phyloP scores from a whole-genome alignment of 2,797 vertebrate genomes.

The Hyperoplus lanceolatus region DNA sequence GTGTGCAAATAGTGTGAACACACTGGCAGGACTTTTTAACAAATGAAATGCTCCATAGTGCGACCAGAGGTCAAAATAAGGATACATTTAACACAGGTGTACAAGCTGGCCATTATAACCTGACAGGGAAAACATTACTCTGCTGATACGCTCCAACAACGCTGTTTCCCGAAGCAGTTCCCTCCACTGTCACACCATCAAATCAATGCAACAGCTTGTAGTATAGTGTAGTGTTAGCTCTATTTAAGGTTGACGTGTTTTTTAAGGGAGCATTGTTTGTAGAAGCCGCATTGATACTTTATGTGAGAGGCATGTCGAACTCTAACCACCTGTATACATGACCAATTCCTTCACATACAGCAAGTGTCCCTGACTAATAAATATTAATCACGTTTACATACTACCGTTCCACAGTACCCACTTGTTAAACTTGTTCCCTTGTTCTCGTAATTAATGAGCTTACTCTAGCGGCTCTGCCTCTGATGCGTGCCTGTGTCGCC shows the following conservation, averaged over 20 bases:
- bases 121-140: constrained; percentile 6
- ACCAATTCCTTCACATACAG: not conserved
- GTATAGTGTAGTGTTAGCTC: not conserved
- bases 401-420: constrained; percentile 3
- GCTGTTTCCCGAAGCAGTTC: constrained; percentile 4
- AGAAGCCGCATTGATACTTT: constrained; percentile 11
- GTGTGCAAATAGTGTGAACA: no score
- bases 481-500: constrained; percentile 20
- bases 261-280: constrained; percentile 3
- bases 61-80: not conserved
- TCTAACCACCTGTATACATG: constrained; percentile 11
- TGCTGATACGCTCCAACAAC: not conserved
- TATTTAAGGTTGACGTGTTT: constrained; percentile 2
- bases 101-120: not conserved
- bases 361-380: not conserved
- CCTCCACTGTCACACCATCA: not conserved
- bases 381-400: not conserved
- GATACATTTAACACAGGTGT: not conserved
- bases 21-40: no score
- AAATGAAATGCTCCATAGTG: no score
- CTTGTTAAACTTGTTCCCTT: constrained; percentile 15
- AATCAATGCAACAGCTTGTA: not conserved
- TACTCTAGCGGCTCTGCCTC: constrained; percentile 10
- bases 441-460: constrained; percentile 30
- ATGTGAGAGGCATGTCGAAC: not conserved